Evolutionary conservation across 2,888 invertebrate species (phyloP), one percentile per base, ranked within the genome.

Genomic region (Poecilus cupreus): DNA sequence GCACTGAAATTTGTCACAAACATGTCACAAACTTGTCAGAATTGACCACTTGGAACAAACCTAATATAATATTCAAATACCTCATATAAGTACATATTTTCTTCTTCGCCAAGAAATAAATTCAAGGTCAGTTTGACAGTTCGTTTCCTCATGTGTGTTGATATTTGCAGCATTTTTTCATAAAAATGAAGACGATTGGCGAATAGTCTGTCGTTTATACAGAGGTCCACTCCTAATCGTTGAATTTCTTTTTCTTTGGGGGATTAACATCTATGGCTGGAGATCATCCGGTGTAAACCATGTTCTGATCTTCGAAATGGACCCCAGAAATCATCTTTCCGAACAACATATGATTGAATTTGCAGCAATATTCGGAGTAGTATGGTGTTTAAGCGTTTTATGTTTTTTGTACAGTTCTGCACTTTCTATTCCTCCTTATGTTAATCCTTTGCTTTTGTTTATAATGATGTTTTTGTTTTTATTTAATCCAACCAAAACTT

Each of bases 221-320:
- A 92, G 99, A 75, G 98, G 97, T 0, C 97, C 98, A 2, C 93
- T 99, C 85, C 93, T 99, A 5, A 91, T 99, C 82, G 95, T 98
- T 32, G 93, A 97, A 86, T 97, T 98, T 87, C 93, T 98, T 86
- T 98, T 98, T 88, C 91, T 98, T 39, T 96, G 98, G 89, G 98
- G 98, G 24, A 94, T 98, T 72, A 98, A 98, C 87, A 97, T 98
- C 0, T 98, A 98, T 88, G 98, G 98, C 4, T 98, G 98, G 98
- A 91, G 98, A 83, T 96, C 97, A 0, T 97, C 98, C 0, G 98
- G 99, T 2, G 98, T 99, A 11, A 98, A 98, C 90, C 98, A 99
- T 88, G 98, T 99, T 0, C 91, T 99, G 1, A 99, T 99, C 85
- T 99, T 99, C 89, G 98, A 98, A 88, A 90, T 99, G 86, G 98